Evolutionary conservation across 2,113 vertebrate genomes (phyloP).

Genomic region (Enhydra lutris): DNA sequence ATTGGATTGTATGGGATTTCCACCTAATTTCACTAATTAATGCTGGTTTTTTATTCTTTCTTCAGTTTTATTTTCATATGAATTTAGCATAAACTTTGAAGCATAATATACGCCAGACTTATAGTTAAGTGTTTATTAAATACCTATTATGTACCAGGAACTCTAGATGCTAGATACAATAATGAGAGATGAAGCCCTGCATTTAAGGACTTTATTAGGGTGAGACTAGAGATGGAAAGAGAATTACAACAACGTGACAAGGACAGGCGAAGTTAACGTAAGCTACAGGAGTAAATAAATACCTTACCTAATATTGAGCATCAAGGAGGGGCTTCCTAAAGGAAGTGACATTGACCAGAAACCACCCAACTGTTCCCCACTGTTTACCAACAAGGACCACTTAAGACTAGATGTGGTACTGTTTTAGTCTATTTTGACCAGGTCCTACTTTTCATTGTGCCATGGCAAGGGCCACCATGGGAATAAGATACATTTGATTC

Average conservation of each 20-base stretch:
- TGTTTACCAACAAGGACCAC: background rate
- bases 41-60: background rate
- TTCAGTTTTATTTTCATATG: slow-evolving; percentile 16
- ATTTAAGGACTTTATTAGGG: background rate
- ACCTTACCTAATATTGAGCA: background rate
- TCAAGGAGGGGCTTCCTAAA: background rate
- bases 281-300: background rate
- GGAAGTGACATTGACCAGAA: background rate
- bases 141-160: background rate
- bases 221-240: background rate
- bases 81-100: slow-evolving; percentile 1
- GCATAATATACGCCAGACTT: background rate
- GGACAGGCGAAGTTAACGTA: background rate
- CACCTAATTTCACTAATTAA: background rate
- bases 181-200: background rate
- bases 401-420: background rate
- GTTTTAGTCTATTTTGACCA: background rate
- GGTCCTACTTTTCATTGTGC: background rate
- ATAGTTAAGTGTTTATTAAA: background rate
- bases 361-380: background rate
- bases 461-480: background rate
- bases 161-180: background rate
- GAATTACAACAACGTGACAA: background rate
- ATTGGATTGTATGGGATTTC: background rate
- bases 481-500: background rate